Evolutionary conservation across 2,888 invertebrate genomes (phyloP), one percentile per base, ranked within the genome.

Genomic region (Harpagoxenus sublaevis): DNA sequence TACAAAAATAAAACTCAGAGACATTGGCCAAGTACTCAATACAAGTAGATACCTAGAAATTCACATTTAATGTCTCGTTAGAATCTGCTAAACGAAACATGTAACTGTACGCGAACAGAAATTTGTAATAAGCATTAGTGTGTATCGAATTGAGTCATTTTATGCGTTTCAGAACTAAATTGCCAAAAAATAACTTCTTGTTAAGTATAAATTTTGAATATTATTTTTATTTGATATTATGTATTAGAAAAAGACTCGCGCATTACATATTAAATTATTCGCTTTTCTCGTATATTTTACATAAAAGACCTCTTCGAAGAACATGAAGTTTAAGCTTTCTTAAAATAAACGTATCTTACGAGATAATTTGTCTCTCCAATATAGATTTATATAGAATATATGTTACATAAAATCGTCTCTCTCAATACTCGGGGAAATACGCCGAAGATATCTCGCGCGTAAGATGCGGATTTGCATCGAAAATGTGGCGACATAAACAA

Each of bases 401-500:
- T 28, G 39, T 73, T 35, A 57, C 57, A 15, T 42, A 42, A 42
- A 70, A 18, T 51, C 6, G 10, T 35, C 2, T 42, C 42, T 35
- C 42, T 73, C 18, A 10, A 23, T 71, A 35, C 10, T 35, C 35
- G 10, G 39, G 4, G 5, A 10, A 73, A 42, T 28, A 73, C 9
- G 3, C 35, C 15, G 28, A 28, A 73, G 15, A 28, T 73, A 5
- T 57, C 9, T 57, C 10, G 42, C 8, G 23, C 55, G 1, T 28
- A 39, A 23, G 39, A 51, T 45, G 23, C 39, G 39, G 18, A 74
- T 31, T 73, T 55, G 15, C 23, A 42, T 39, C 35, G 4, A 74
- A 48, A 62, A 74, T 42, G 8, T 15, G 18, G 42, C 35, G 65
- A 65, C 66, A 66, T 51, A 75, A 88, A 88, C 87, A 87, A 84